phyloP scores from a whole-genome alignment of 2,797 vertebrate species.

The Poliocrania exsul region DNA sequence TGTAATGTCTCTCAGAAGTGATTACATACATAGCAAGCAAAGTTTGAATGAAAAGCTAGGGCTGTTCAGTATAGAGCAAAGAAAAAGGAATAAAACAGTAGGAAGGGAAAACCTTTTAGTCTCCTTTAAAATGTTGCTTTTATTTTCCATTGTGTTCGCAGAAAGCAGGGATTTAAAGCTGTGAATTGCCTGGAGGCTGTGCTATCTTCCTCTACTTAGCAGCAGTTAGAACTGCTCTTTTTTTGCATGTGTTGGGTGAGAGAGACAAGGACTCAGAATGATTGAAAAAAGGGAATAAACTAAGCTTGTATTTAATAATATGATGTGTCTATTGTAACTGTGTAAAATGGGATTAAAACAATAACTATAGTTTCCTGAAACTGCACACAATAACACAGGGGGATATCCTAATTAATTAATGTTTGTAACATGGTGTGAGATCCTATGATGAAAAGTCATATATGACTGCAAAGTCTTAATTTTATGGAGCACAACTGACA shows the following conservation, averaged over 20 bases:
- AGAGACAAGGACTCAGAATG: slow-evolving; percentile 36
- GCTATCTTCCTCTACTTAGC: slow-evolving; percentile 57
- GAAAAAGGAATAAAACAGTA: slow-evolving; percentile 6
- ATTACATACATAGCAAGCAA: background rate
- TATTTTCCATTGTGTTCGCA: slow-evolving; percentile 42
- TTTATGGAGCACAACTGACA: slow-evolving; percentile 35
- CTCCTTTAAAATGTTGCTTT: slow-evolving; percentile 46
- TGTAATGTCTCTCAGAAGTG: background rate
- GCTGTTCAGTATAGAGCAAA: background rate
- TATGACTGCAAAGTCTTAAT: slow-evolving; percentile 25
- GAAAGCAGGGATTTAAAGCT: slow-evolving; percentile 61
- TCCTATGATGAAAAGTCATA: background rate
- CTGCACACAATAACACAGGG: background rate
- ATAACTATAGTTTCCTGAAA: background rate
- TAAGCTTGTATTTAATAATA: slow-evolving; percentile 9
- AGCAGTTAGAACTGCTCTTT: slow-evolving; percentile 47
- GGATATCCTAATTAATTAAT: slow-evolving; percentile 42
- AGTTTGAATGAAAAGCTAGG: background rate
- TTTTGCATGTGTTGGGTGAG: slow-evolving; percentile 31
- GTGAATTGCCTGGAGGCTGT: slow-evolving; percentile 68
- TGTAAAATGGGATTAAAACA: slow-evolving; percentile 15
- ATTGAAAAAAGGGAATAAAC: slow-evolving; percentile 22
- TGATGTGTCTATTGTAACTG: background rate
- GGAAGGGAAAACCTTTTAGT: slow-evolving; percentile 24
- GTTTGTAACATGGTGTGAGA: slow-evolving; percentile 3